Base-by-base conservation (phyloP, 2,888 invertebrate species). In the Yponomeuta evonymella region DNA sequence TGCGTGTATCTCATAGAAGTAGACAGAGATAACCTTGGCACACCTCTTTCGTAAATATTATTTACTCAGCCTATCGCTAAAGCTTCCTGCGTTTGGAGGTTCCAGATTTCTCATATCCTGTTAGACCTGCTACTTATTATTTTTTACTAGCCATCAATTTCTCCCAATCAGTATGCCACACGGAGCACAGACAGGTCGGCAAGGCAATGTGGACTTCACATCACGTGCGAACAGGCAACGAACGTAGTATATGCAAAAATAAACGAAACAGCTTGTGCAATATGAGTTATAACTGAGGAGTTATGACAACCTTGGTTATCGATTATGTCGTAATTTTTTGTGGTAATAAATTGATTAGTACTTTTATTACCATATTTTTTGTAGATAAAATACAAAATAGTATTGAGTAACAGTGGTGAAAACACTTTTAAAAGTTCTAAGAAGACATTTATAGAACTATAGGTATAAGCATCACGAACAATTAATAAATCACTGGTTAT, bases 141-240 rank as follows among this genome's bases (percentile, higher is more conserved):
- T 64, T 30, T n/a, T 36, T n/a, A 43, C 15, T 43, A 36, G 29
- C 15, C 67, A 36, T 67, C 67, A 67, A 67, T 67, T 67, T 67
- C 67, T 67, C 67, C n/a, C 67, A 67, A 43, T 67, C 43, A 67
- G 43, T 67, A 67, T 67, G 36, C 67, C 12, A 58, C 51, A 58
- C 15, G 51, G 2, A 15, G 15, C 51, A 15, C 51, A 58, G 51
- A 58, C 51, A 15, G 51, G 51, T 58, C 51, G 51, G 15, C 51
- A 58, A 15, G 12, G 15, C 15, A 15, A 58, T 15, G 51, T 58
- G 51, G 51, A 15, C 15, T 58, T 8, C 15, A 58, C 15, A 15
- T 58, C 51, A 58, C 51, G 51, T 58, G 51, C 51, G 51, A 12
- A 15, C 51, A 15, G 51, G 51, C 51, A 58, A 58, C 1, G 3